Evolutionary conservation across 2,888 invertebrate genomes (phyloP).

Genomic region (Glaucopsyche alexis): DNA sequence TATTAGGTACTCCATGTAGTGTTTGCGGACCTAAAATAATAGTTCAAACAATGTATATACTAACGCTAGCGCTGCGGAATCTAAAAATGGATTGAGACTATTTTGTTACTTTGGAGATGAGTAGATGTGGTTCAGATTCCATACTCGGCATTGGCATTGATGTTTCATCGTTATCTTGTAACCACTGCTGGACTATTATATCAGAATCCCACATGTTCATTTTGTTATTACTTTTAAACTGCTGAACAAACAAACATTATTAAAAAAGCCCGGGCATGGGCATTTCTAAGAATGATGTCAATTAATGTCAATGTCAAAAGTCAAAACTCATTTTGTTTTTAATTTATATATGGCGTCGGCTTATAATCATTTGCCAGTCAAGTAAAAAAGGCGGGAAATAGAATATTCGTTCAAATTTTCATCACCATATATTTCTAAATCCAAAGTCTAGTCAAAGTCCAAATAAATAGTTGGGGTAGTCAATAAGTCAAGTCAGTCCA

Average conservation of each 20-base stretch:
- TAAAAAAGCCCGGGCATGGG: slow-evolving; percentile 17
- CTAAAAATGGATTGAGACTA: slow-evolving; percentile 13
- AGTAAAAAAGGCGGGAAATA: no score
- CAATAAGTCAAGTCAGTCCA: no score
- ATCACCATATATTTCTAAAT: no score
- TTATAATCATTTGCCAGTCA: no score
- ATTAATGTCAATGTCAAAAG: background rate
- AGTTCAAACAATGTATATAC: slow-evolving; percentile 24
- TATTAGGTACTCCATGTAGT: slow-evolving; percentile 70
- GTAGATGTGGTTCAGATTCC: slow-evolving; percentile 65
- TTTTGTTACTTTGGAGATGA: slow-evolving; percentile 66
- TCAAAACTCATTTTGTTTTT: background rate
- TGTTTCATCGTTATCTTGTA: slow-evolving; percentile 59
- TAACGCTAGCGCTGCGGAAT: background rate
- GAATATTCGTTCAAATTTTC: no score
- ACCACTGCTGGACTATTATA: slow-evolving; percentile 51
- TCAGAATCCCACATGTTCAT: slow-evolving; percentile 48
- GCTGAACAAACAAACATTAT: slow-evolving; percentile 22
- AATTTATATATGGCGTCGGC: background rate
- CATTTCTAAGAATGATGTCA: background rate
- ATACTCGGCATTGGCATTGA: slow-evolving; percentile 61
- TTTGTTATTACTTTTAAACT: slow-evolving; percentile 9
- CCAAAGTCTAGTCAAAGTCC: no score
- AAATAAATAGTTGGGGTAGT: no score
- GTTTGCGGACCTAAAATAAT: slow-evolving; percentile 64